Evolutionary conservation across 2,113 vertebrate species (phyloP).

Genomic region (Rhadina sibilatrix): DNA sequence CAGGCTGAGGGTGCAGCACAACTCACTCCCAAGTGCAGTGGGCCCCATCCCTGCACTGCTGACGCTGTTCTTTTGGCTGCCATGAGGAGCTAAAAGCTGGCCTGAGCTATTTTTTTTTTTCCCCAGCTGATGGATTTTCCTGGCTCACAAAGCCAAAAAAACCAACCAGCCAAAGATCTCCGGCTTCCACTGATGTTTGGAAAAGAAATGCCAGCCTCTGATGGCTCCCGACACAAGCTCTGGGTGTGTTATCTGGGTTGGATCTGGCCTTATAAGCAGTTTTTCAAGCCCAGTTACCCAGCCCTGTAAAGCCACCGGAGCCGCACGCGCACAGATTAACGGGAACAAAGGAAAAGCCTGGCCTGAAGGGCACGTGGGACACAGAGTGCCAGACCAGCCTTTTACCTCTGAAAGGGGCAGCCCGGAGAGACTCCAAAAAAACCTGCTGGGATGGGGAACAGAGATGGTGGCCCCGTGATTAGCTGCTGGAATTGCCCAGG

Average conservation of each 20-base stretch:
- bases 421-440: background rate
- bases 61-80: background rate
- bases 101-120: background rate
- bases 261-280: conserved; percentile 15
- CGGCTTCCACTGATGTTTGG: background rate
- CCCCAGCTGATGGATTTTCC: conserved; percentile 19
- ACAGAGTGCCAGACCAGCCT: background rate
- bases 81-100: background rate
- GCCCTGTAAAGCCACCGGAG: background rate
- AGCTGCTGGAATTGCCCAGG: background rate
- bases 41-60: background rate
- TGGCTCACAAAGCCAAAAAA: background rate
- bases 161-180: background rate
- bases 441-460: background rate
- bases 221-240: background rate
- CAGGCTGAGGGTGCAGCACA: background rate
- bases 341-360: background rate
- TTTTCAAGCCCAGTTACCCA: background rate
- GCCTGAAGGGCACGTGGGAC: background rate
- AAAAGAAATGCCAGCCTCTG: background rate
- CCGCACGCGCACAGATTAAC: background rate
- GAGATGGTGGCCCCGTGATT: fast-evolving
- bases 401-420: background rate
- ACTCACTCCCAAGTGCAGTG: background rate
- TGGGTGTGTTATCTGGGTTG: background rate